Percentiles rank a stretch among this genome's conserved stretches.
Evolutionary conservation across 1,140 invertebrate genomes (phyloP).

Genomic region (Lepidurus couesii): DNA sequence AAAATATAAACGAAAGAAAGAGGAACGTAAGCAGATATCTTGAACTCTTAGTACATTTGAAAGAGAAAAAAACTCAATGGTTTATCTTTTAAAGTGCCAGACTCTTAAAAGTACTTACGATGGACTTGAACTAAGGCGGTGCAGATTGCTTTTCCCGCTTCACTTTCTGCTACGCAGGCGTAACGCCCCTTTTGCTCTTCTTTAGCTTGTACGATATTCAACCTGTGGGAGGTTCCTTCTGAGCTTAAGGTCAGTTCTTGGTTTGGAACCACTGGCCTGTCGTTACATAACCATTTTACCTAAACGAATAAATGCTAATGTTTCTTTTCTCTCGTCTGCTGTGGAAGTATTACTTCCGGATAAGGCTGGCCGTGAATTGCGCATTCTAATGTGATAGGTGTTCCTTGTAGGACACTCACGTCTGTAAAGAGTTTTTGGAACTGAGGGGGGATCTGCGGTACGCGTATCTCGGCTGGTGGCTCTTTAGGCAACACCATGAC

Average conservation of each 20-base stretch:
- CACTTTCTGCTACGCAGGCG: conserved; percentile 67
- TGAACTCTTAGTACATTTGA: background rate
- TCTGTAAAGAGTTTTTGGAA: conserved; percentile 62
- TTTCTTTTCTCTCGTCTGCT: background rate
- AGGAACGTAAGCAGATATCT: background rate
- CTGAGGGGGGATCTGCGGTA: conserved; percentile 54
- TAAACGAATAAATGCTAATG: conserved; percentile 39
- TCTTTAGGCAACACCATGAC: conserved; percentile 46
- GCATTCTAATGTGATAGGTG: conserved; percentile 63
- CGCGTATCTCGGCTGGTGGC: conserved; percentile 44
- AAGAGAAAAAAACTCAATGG: too few species aligned
- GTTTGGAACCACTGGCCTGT: conserved; percentile 58
- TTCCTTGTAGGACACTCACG: conserved; percentile 49
- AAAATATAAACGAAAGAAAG: background rate
- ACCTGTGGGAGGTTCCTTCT: conserved; percentile 62
- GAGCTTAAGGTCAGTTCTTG: conserved; percentile 61
- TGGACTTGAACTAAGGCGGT: conserved; percentile 53
- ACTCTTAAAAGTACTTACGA: conserved; percentile 18
- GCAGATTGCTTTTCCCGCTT: conserved; percentile 62
- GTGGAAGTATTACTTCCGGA: conserved; percentile 56
- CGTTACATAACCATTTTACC: conserved; percentile 68
- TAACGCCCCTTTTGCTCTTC: conserved; percentile 58
- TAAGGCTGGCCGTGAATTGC: conserved; percentile 62
- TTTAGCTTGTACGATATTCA: conserved; percentile 55
- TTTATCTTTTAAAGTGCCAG: background rate